Conservation (phyloP, 2,888 invertebrate genomes). For the Allophyes oxyacanthae region DNA sequence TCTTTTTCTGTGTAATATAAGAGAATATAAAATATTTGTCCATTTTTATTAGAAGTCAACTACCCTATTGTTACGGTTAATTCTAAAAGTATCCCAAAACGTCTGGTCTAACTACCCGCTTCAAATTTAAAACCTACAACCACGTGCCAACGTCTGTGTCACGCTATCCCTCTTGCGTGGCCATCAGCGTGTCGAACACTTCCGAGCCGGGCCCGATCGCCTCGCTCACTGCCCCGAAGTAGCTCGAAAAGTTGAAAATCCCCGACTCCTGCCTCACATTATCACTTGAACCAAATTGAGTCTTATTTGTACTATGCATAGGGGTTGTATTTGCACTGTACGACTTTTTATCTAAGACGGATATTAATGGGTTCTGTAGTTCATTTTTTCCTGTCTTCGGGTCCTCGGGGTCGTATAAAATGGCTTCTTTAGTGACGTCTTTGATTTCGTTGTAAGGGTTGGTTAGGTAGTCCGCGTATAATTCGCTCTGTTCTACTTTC, state of each 20-base stretch:
- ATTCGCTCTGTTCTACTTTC: constrained; percentile 69
- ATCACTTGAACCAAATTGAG: constrained; percentile 84
- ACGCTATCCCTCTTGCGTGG: constrained; percentile 80
- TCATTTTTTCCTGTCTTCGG: constrained; percentile 43
- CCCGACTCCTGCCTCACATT: constrained; percentile 79
- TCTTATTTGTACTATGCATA: constrained; percentile 74
- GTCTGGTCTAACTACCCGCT: constrained; percentile 43
- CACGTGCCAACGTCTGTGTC: constrained; percentile 78
- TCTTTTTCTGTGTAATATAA: no score
- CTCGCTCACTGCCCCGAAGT: constrained; percentile 88
- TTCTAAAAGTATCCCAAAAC: neutral
- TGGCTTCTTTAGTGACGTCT: constrained; percentile 71
- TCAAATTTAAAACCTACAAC: constrained; percentile 63
- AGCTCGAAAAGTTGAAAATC: constrained; percentile 91
- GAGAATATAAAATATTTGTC: no score
- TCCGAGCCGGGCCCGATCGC: constrained; percentile 89
- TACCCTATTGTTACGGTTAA: no score
- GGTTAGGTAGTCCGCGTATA: constrained; percentile 89
- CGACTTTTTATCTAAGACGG: constrained; percentile 71
- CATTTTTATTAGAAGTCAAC: no score
- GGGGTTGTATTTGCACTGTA: constrained; percentile 82
- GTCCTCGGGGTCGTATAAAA: constrained; percentile 73
- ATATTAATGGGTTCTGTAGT: constrained; percentile 59
- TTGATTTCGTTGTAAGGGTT: constrained; percentile 87
- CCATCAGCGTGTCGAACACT: constrained; percentile 86